Conservation (phyloP, 2,888 invertebrate genomes). For the Lacanobia wlatinum region DNA sequence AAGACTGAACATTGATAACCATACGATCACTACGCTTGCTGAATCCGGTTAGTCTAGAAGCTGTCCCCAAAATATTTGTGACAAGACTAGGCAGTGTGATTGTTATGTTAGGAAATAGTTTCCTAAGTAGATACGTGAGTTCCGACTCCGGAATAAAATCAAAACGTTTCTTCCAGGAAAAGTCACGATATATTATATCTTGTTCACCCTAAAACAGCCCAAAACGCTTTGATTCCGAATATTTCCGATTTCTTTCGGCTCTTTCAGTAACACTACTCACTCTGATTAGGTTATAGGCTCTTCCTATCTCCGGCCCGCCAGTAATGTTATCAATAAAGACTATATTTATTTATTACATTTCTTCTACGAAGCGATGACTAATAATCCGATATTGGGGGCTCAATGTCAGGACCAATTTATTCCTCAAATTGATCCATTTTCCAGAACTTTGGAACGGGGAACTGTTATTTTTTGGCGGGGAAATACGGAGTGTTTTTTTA, state of each 20-base stretch:
- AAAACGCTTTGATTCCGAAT: conserved; percentile 18
- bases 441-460: neutral
- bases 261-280: conserved; percentile 17
- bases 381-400: conserved; percentile 40
- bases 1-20: no score
- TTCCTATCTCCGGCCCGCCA: conserved; percentile 33
- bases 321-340: conserved; percentile 56
- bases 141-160: neutral
- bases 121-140: neutral
- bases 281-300: conserved; percentile 37
- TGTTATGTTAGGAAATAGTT: neutral
- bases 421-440: conserved; percentile 40
- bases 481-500: conserved; percentile 8
- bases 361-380: conserved; percentile 33
- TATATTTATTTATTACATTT: conserved; percentile 34
- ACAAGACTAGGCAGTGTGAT: neutral
- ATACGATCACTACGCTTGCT: no score
- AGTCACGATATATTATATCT: neutral
- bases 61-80: no score
- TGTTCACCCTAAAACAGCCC: neutral
- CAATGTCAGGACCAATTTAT: conserved; percentile 49
- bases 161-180: neutral
- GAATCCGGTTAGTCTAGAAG: no score
- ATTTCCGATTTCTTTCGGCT: conserved; percentile 26
- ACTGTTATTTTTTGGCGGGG: conserved; percentile 4